Conservation (phyloP, 1,140 invertebrate genomes). For the Sitophilus oryzae region DNA sequence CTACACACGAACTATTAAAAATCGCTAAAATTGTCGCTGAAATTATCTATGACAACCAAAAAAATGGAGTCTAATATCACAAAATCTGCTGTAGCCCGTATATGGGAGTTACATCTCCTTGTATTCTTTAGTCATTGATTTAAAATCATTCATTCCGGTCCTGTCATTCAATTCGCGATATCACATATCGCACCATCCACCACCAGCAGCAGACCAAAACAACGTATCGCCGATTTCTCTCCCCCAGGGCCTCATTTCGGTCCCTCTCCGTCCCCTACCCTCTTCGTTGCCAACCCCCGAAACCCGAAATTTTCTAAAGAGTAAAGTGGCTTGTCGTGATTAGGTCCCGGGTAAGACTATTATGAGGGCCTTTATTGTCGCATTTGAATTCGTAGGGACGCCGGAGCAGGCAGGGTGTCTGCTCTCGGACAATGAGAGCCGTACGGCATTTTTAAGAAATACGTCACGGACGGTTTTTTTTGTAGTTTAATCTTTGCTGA, state of each 20-base stretch:
- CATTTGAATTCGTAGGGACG: constrained; percentile 23
- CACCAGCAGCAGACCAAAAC: constrained; percentile 16
- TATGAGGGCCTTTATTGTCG: constrained; percentile 20
- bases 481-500: constrained; percentile 18
- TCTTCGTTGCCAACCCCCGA: constrained; percentile 15
- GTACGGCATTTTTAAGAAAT: constrained; percentile 14
- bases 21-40: too few species aligned
- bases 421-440: constrained; percentile 13
- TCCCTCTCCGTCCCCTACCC: too few species aligned
- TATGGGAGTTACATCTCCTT: too few species aligned
- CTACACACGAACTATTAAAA: too few species aligned
- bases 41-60: too few species aligned
- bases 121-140: too few species aligned
- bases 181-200: constrained; percentile 21
- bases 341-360: constrained; percentile 28
- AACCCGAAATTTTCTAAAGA: constrained; percentile 31
- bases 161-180: constrained; percentile 10
- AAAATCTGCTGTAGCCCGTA: too few species aligned
- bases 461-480: constrained; percentile 15
- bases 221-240: constrained; percentile 19
- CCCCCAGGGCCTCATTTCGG: constrained; percentile 15
- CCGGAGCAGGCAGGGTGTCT: constrained; percentile 24
- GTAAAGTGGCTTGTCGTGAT: constrained; percentile 38
- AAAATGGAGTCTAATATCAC: too few species aligned
- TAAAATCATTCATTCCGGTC: background rate